Conservation (phyloP, 2,888 invertebrate genomes). For the Tenthredo distinguenda region DNA sequence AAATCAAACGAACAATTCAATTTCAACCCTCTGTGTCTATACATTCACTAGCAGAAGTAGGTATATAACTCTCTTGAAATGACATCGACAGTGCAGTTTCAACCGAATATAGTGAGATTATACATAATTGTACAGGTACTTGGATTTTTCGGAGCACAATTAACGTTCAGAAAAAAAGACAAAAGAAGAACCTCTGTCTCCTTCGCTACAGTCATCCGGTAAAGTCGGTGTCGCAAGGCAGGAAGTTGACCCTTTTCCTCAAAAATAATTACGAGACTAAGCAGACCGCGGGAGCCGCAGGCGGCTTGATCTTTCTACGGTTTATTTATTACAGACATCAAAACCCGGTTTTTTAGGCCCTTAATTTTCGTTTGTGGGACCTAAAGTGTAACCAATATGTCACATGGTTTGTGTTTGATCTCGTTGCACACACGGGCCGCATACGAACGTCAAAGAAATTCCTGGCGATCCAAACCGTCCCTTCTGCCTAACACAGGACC, state of each 20-base stretch:
- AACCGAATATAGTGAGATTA: not conserved
- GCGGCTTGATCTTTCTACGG: constrained; percentile 42
- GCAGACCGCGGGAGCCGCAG: constrained; percentile 34
- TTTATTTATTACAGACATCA: constrained; percentile 45
- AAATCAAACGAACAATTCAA: not conserved
- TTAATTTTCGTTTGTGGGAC: constrained; percentile 42
- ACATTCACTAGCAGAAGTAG: not conserved
- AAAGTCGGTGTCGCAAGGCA: constrained; percentile 19
- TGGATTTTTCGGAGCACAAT: not conserved
- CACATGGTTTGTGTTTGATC: constrained; percentile 53
- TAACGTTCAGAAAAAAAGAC: not conserved
- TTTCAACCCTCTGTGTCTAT: not conserved
- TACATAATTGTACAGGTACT: not conserved
- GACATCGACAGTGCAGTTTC: not conserved
- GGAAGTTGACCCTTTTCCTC: constrained; percentile 45
- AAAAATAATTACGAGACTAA: constrained; percentile 48
- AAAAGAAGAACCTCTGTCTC: not conserved
- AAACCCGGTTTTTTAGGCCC: constrained; percentile 24
- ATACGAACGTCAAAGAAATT: constrained; percentile 51
- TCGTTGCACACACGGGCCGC: constrained; percentile 38
- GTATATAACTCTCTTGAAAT: not conserved
- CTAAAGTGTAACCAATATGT: constrained; percentile 53
- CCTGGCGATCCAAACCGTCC: constrained; percentile 49
- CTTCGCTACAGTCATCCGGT: constrained; percentile 32
- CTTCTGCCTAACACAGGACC: constrained; percentile 42